These are phyloP conservation scores for Dolichopus griseipennis DNA, from an alignment of 2,888 invertebrate genomes.

Conservation along the genomic window DNA sequence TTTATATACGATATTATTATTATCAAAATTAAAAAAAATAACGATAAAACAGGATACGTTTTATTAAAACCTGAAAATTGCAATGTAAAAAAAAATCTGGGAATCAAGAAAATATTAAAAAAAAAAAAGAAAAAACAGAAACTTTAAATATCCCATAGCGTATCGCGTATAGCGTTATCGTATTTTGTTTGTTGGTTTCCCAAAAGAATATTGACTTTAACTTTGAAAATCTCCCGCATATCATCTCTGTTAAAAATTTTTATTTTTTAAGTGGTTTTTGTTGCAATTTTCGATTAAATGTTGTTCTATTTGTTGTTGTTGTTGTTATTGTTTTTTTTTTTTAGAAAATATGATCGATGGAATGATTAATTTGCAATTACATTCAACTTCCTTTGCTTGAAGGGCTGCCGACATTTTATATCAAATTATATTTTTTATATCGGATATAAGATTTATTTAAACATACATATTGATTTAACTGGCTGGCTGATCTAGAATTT, in stretches of 20 bases:
- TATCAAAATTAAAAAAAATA: neutral
- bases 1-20: neutral
- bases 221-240: constrained; percentile 1
- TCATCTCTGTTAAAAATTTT: neutral
- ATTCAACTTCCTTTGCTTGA: neutral
- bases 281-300: neutral
- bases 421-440: too few species aligned
- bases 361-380: constrained; percentile 3
- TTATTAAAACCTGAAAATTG: neutral
- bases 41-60: neutral
- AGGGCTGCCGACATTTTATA: neutral
- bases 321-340: neutral
- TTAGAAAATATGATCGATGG: neutral
- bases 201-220: neutral
- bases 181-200: neutral
- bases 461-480: neutral
- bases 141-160: neutral
- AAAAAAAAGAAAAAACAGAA: too few species aligned
- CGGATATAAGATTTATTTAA: neutral
- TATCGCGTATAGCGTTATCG: neutral
- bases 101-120: too few species aligned
- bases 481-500: neutral
- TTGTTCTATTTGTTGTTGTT: neutral
- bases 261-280: neutral
- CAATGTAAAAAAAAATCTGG: too few species aligned